These are phyloP conservation scores for Pycnonotus jocosus DNA, from an alignment of 2,113 vertebrate species.

Conservation along the genomic window DNA sequence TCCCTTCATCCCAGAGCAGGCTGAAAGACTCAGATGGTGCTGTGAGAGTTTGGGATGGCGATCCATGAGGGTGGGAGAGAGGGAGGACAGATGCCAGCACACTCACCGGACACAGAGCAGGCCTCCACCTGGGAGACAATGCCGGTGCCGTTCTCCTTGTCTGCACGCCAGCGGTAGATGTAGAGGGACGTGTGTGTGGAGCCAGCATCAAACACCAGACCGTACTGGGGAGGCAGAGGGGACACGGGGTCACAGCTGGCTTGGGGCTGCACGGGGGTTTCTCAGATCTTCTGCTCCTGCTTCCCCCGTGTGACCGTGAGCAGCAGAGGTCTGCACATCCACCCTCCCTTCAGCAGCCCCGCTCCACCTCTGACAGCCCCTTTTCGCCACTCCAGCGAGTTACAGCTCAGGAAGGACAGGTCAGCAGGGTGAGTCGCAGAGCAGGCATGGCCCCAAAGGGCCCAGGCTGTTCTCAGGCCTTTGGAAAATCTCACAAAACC, in stretches of 20 bases:
- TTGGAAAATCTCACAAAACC: background rate
- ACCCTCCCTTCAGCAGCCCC: background rate
- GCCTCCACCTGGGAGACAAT: conserved; percentile 81
- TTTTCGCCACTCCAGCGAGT: background rate
- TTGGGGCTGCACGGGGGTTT: rapidly evolving
- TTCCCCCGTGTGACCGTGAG: rapidly evolving
- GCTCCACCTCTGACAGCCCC: background rate
- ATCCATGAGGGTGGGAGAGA: background rate
- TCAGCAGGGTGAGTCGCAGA: background rate
- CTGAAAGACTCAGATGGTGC: rapidly evolving
- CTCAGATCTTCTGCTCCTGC: background rate
- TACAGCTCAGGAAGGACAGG: background rate
- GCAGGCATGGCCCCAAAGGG: background rate
- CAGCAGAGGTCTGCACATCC: background rate
- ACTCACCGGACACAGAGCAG: conserved; percentile 76
- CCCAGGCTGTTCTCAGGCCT: background rate
- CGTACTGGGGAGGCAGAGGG: conserved; percentile 71
- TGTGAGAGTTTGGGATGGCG: background rate
- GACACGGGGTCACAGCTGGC: rapidly evolving
- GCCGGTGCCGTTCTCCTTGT: conserved; percentile 85
- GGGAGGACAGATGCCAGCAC: rapidly evolving
- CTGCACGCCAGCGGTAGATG: conserved; percentile 81
- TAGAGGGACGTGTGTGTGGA: conserved; percentile 87
- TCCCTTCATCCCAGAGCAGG: background rate
- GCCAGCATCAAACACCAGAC: conserved; percentile 87